phyloP scores from a whole-genome alignment of 2,888 invertebrate species.

The Apamea epomidion region DNA sequence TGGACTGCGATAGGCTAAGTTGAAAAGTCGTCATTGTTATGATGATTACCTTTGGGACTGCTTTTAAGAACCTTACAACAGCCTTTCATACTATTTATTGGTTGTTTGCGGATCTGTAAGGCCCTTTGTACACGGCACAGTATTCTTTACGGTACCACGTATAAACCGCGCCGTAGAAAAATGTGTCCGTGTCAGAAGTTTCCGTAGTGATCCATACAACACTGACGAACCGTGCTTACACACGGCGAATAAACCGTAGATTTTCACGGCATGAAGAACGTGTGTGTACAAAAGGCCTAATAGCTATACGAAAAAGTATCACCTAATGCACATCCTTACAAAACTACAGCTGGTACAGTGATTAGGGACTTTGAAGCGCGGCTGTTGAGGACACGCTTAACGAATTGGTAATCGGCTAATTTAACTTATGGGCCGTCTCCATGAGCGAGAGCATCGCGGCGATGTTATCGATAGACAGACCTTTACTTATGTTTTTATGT shows the following conservation, averaged over 20 bases:
- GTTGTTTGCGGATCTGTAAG: background rate
- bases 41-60: background rate
- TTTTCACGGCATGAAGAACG: background rate
- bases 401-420: background rate
- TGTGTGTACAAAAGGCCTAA: background rate
- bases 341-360: background rate
- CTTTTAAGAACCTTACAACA: background rate
- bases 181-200: background rate
- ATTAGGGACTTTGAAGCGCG: background rate
- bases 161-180: no score
- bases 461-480: no score
- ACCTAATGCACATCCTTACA: background rate
- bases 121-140: no score
- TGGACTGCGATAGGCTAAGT: background rate
- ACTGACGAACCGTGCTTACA: background rate
- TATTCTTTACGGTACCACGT: no score
- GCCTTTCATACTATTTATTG: background rate
- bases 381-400: background rate
- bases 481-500: no score
- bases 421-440: no score
- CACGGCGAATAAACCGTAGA: background rate
- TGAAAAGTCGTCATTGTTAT: background rate
- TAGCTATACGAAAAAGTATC: background rate
- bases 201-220: background rate
- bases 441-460: no score